Conservation (phyloP, 2,888 invertebrate genomes). For the Drosophila ochracea region DNA sequence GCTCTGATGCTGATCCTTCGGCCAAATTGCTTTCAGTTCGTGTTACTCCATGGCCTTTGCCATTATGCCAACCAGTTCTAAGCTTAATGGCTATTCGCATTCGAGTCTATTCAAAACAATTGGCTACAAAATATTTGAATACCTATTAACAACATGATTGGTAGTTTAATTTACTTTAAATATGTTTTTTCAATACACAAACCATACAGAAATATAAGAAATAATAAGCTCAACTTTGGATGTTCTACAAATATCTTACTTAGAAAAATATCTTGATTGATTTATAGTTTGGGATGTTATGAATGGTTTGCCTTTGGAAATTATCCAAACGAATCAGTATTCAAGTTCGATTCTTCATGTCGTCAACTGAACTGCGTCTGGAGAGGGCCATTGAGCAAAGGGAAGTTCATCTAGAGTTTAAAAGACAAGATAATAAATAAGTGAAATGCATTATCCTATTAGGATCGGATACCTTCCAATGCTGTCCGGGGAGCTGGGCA, state of each 20-base stretch:
- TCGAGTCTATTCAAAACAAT: not conserved
- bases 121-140: not conserved
- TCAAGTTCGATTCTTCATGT: not conserved
- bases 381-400: not conserved
- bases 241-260: not conserved
- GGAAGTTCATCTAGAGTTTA: not conserved
- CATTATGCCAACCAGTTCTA: not conserved
- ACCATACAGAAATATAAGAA: not conserved
- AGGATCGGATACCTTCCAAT: not conserved
- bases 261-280: not conserved
- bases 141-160: not conserved
- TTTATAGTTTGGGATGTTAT: too few species aligned
- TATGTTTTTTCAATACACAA: not conserved
- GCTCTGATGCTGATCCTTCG: constrained; percentile 37
- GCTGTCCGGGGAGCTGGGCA: not conserved
- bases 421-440: not conserved
- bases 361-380: not conserved
- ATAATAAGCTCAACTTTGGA: not conserved
- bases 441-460: not conserved
- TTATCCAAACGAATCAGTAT: not conserved
- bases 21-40: constrained; percentile 26
- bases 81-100: constrained; percentile 45
- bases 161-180: not conserved
- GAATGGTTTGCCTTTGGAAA: not conserved
- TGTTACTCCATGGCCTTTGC: constrained; percentile 2